These are phyloP conservation scores for Myotis brandtii DNA, from an alignment of 2,113 vertebrate genomes.

Conservation along the genomic window DNA sequence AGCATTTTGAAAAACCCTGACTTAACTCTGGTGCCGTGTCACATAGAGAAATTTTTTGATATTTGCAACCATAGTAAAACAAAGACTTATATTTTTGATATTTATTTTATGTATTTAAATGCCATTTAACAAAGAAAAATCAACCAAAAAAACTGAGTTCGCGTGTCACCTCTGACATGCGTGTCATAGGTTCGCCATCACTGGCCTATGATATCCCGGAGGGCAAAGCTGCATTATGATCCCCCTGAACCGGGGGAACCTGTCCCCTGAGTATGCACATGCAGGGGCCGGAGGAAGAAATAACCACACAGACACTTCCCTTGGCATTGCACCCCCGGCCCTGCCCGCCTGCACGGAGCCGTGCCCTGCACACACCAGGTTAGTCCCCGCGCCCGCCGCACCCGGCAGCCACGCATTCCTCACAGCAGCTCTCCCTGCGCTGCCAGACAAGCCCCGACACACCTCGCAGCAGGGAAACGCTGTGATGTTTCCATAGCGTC, in stretches of 20 bases:
- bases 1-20: too few relatives aligned
- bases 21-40: too few relatives aligned
- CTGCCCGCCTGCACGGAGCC: background rate
- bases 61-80: too few relatives aligned
- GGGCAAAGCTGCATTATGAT: background rate
- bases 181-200: too few relatives aligned
- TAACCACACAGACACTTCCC: too few relatives aligned
- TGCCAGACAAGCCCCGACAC: constrained; percentile 85
- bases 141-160: too few relatives aligned
- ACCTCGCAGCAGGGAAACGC: constrained; percentile 71
- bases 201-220: background rate
- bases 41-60: too few relatives aligned
- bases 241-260: background rate
- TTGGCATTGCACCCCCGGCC: background rate
- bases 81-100: too few relatives aligned
- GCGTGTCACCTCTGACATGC: too few relatives aligned
- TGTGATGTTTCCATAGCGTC: constrained; percentile 66
- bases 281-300: background rate
- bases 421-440: constrained; percentile 43
- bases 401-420: constrained; percentile 84
- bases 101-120: too few relatives aligned
- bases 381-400: background rate
- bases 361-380: background rate
- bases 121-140: too few relatives aligned
- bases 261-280: background rate